These are phyloP conservation scores for Pseudomyrmex pallidus DNA, from an alignment of 1,140 invertebrate species.

Conservation along the genomic window DNA sequence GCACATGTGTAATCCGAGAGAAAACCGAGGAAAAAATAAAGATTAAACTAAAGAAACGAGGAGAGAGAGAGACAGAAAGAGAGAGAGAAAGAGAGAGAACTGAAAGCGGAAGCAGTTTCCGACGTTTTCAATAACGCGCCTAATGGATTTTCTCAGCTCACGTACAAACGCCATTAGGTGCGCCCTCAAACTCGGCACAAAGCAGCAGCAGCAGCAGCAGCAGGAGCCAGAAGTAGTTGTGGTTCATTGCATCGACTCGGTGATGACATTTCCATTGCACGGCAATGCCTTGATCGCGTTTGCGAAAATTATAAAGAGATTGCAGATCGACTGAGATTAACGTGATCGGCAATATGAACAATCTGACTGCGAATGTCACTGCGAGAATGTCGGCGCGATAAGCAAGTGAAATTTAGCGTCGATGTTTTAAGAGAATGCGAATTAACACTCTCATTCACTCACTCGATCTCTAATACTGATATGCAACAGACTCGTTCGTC, in stretches of 20 bases:
- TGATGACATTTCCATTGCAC: conserved; percentile 32
- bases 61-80: background rate
- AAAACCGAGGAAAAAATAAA: too few species aligned
- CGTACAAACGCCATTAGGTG: conserved; percentile 66
- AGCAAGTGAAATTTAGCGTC: conserved; percentile 16
- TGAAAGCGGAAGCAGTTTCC: conserved; percentile 45
- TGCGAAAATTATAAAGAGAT: conserved; percentile 21
- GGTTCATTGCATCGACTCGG: conserved; percentile 63
- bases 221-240: conserved; percentile 9
- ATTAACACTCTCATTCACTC: background rate
- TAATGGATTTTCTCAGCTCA: conserved; percentile 69
- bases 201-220: conserved; percentile 2
- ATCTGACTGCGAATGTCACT: background rate
- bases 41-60: too few species aligned
- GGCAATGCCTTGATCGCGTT: conserved; percentile 39
- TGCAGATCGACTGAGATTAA: background rate
- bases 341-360: conserved; percentile 55
- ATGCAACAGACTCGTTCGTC: background rate
- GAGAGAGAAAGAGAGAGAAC: background rate
- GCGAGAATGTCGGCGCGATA: background rate
- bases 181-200: conserved; percentile 35
- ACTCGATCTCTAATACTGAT: too few species aligned
- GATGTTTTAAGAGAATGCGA: conserved; percentile 19
- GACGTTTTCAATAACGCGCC: conserved; percentile 69
- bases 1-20: too few species aligned